Conservation (phyloP, 2,888 invertebrate species). For the Nemoura dubitans region DNA sequence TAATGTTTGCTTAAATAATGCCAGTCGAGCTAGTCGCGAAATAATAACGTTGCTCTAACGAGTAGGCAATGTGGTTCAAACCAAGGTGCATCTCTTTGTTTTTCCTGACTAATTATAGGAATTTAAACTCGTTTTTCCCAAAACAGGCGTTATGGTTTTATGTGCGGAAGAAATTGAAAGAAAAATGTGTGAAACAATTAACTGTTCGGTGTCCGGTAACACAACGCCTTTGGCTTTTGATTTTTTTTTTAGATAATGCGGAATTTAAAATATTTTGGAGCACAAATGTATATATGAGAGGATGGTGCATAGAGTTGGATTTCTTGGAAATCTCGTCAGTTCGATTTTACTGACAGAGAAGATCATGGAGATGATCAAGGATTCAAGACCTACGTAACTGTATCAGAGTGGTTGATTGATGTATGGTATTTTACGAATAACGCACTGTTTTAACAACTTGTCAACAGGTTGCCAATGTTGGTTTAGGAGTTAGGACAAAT, state of each 20-base stretch:
- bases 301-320: too few species aligned
- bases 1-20: conserved; percentile 12
- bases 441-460: too few species aligned
- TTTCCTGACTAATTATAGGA: neutral
- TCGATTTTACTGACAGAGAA: too few species aligned
- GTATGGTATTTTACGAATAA: too few species aligned
- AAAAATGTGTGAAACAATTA: neutral
- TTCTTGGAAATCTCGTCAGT: too few species aligned
- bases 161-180: neutral
- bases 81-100: neutral
- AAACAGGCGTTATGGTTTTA: neutral
- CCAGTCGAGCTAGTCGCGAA: neutral
- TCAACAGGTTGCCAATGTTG: too few species aligned
- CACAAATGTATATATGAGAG: too few species aligned
- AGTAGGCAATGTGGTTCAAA: neutral
- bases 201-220: neutral
- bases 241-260: neutral
- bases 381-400: too few species aligned
- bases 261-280: neutral
- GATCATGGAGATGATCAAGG: too few species aligned
- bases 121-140: neutral
- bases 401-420: too few species aligned
- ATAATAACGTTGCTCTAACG: neutral
- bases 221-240: neutral
- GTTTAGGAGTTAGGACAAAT: too few species aligned